phyloP scores from a whole-genome alignment of 2,888 invertebrate species.

The Epistrophe eligans region DNA sequence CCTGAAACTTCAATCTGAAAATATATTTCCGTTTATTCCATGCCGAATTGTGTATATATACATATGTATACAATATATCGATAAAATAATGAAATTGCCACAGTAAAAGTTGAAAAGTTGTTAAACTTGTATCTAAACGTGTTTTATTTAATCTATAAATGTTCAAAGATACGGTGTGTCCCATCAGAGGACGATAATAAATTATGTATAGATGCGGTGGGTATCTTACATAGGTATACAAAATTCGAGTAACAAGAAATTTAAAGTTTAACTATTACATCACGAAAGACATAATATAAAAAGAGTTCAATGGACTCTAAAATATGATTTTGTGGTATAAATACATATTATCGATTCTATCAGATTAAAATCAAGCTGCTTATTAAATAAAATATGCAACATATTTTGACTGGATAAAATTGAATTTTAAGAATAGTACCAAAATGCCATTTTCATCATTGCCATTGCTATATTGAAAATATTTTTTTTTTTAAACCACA shows the following conservation, averaged over 20 bases:
- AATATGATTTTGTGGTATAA: conserved; percentile 8
- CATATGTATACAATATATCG: neutral
- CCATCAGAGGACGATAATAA: conserved; percentile 33
- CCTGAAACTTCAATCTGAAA: conserved; percentile 44
- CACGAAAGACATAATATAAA: conserved; percentile 1
- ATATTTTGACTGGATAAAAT: conserved; percentile 10
- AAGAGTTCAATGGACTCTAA: conserved; percentile 23
- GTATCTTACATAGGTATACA: neutral
- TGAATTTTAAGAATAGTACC: conserved; percentile 6
- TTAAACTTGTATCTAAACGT: conserved; percentile 43
- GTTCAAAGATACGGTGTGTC: conserved; percentile 4
- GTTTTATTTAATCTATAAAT: conserved; percentile 20
- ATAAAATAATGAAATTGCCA: conserved; percentile 26
- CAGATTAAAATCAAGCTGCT: neutral
- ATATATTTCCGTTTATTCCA: conserved; percentile 40
- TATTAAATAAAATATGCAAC: neutral
- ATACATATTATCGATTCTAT: too few species aligned
- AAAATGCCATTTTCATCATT: neutral
- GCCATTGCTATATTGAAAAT: conserved; percentile 5
- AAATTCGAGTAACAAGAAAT: conserved; percentile 24
- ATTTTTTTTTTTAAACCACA: conserved; percentile 10
- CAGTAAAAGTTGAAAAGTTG: conserved; percentile 40
- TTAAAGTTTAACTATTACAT: conserved; percentile 29
- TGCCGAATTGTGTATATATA: neutral
- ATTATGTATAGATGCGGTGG: neutral